phyloP scores from a whole-genome alignment of 1,140 invertebrate species.

The Aphelinus certus region DNA sequence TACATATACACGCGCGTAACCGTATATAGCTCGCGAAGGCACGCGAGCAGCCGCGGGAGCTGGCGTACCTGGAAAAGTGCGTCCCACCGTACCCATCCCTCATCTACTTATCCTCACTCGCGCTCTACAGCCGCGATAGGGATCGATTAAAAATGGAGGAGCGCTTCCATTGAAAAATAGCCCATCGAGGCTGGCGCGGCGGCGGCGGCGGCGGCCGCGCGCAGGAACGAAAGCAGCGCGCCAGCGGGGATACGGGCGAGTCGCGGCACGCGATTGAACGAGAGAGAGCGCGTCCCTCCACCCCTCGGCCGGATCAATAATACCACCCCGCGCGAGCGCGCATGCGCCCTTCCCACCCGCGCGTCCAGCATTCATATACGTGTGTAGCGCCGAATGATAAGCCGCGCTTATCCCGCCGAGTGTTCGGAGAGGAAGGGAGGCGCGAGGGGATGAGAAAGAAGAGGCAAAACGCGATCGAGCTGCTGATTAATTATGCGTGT shows the following conservation, averaged over 20 bases:
- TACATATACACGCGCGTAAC: too few relatives aligned
- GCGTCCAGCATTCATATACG: constrained; percentile 45
- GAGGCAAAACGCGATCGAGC: constrained; percentile 6
- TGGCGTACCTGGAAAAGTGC: neutral
- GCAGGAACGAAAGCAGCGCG: neutral
- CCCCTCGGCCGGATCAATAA: constrained; percentile 63
- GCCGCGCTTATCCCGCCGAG: constrained; percentile 52
- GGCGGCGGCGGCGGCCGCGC: neutral
- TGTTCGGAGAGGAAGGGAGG: constrained; percentile 37
- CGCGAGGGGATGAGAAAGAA: constrained; percentile 7
- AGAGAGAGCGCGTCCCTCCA: constrained; percentile 42
- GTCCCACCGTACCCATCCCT: too few relatives aligned
- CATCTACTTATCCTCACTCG: too few relatives aligned
- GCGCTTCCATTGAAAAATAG: constrained; percentile 29
- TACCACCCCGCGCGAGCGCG: constrained; percentile 56
- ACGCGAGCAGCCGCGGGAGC: neutral
- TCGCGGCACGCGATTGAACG: constrained; percentile 30
- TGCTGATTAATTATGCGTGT: constrained; percentile 58
- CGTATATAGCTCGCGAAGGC: neutral
- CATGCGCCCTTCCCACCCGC: constrained; percentile 55
- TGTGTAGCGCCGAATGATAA: constrained; percentile 65
- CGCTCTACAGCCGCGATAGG: neutral
- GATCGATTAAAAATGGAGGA: constrained; percentile 29
- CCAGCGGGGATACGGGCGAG: neutral
- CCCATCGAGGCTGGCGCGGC: neutral